Evolutionary conservation across 2,888 invertebrate genomes (phyloP), one percentile per base, ranked within the genome.

Genomic region (Lordiphosa fenestrarum): DNA sequence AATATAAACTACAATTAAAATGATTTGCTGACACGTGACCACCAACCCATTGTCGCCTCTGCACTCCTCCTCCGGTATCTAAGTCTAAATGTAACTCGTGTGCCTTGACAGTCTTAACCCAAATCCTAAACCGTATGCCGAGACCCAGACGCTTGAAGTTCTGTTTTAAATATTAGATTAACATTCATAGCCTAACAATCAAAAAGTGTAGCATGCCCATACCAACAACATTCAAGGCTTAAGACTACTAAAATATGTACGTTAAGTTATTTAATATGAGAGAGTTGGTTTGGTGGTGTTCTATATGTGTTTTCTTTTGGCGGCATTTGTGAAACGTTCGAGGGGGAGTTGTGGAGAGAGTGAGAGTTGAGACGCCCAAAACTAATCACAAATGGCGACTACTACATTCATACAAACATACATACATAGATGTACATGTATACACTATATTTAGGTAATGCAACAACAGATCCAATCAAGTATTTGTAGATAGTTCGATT

Each of bases 1-100:
- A 86, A 86, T 86, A 86, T 87, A 86, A 85, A 87, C 85, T 84
- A 86, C 85, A 76, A 73, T 81, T 69, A 78, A 84, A 83, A 73
- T 77, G 58, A 83, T 72, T 70, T 67, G 46, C 56, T 23, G 30
- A n/a, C 21, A 47, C 35, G n/a, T 42, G 71, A 67, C 69, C 58
- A 61, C 15, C 15, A 15, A 15, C 15, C 15, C 15, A 1, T 15
- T 19, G 56, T 49, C 48, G 57, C 66, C 57, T 50, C 6, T 23
- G 5, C 23, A 23, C 23, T 6, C 23, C 23, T 19, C 23, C 23
- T 30, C 30, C 30, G 4, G 10, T 30, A 10, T 30, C 30, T 30
- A 23, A 59, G 36, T 53, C 19, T 65, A 51, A 53, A 39, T 58
- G 53, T 59, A 66, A 64, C 66, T 58, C 49, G 64, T 52, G 64